phyloP scores from a whole-genome alignment of 2,113 vertebrate species.

The Cebus imitator region DNA sequence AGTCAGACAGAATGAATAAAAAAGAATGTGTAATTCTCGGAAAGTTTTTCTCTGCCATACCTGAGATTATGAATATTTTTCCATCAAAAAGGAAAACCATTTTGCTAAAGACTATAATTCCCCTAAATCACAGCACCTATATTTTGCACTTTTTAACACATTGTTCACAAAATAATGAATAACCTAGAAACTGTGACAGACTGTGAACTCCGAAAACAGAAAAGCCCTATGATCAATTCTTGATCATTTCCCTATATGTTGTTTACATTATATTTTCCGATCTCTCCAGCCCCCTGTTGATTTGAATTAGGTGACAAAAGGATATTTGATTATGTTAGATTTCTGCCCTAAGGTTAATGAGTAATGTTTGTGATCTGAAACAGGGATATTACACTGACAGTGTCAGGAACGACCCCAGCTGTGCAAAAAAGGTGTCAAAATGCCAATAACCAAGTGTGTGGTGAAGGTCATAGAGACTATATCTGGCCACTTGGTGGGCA shows the following conservation, averaged over 20 bases:
- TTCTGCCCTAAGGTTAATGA: slow-evolving; percentile 58
- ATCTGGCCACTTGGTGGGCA: slow-evolving; percentile 72
- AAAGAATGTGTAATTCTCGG: not conserved
- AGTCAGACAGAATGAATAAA: not conserved
- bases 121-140: not conserved
- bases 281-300: not conserved
- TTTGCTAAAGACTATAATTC: not conserved
- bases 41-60: not conserved
- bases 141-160: not conserved
- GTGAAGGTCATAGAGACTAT: slow-evolving; percentile 75
- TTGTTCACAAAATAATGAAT: not conserved
- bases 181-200: not conserved
- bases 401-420: slow-evolving; percentile 56
- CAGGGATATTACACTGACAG: slow-evolving; percentile 62
- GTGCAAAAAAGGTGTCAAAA: slow-evolving; percentile 79
- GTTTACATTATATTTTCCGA: slow-evolving; percentile 18
- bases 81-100: not conserved
- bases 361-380: slow-evolving; percentile 59
- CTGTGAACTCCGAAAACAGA: not conserved
- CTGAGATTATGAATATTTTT: not conserved
- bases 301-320: slow-evolving; percentile 69
- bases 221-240: not conserved
- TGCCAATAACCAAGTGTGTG: slow-evolving; percentile 72
- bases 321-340: slow-evolving; percentile 73
- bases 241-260: not conserved